Conservation (phyloP, 2,113 vertebrate genomes). For the Emydocephalus ijimae region DNA sequence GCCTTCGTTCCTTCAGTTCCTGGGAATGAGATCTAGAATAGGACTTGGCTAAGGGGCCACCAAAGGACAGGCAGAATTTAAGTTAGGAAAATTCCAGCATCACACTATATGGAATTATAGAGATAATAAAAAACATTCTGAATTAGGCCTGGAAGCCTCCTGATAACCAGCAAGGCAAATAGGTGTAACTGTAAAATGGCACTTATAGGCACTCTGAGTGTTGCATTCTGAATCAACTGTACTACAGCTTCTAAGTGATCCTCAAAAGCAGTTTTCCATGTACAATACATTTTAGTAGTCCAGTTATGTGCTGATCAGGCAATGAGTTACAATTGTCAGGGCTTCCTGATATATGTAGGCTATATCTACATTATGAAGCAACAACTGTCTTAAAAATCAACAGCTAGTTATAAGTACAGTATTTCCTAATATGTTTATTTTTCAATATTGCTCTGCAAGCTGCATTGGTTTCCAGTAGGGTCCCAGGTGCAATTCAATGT, state of each 20-base stretch:
- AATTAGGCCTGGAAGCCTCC: background rate
- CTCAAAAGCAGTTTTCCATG: background rate
- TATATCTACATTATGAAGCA: background rate
- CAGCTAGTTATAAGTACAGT: background rate
- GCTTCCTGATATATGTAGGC: background rate
- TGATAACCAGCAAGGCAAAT: background rate
- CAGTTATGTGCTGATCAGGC: background rate
- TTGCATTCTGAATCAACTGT: background rate
- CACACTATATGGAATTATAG: background rate
- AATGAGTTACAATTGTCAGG: background rate
- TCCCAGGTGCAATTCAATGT: background rate
- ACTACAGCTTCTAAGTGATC: background rate
- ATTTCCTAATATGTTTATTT: background rate
- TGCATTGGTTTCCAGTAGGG: background rate
- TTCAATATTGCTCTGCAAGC: background rate
- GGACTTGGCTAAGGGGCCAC: background rate
- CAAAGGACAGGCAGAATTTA: background rate
- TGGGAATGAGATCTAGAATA: background rate
- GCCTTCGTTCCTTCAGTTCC: background rate
- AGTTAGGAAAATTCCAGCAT: background rate
- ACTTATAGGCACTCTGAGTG: background rate
- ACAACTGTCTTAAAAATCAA: background rate
- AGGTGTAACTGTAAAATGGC: background rate
- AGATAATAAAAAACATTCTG: background rate
- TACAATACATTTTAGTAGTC: background rate